Evolutionary conservation across 2,888 invertebrate genomes (phyloP).

Genomic region (Endomychus coccineus): DNA sequence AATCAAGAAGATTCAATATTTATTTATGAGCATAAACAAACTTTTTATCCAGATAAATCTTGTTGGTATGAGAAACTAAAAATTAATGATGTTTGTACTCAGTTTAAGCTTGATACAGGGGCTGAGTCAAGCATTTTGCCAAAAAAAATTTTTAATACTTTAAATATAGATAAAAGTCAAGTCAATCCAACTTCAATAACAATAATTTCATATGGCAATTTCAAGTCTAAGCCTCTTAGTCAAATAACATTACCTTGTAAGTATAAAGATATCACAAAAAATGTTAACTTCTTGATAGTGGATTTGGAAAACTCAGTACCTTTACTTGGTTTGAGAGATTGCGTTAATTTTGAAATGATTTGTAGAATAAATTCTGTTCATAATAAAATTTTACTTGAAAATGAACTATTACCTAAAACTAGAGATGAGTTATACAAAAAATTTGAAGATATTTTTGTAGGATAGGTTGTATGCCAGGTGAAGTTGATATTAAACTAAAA

Average conservation of each 20-base stretch:
- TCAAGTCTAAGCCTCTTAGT: slow-evolving; percentile 9
- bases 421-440: no score
- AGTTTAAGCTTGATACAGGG: slow-evolving; percentile 12
- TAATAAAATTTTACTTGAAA: neutral
- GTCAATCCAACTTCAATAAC: slow-evolving; percentile 3
- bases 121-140: slow-evolving; percentile 13
- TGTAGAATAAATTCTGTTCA: neutral
- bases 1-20: no score
- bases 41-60: no score
- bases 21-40: no score
- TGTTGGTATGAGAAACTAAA: slow-evolving; percentile 4
- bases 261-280: slow-evolving; percentile 1
- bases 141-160: slow-evolving; percentile 3
- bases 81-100: slow-evolving; percentile 4
- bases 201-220: slow-evolving; percentile 13
- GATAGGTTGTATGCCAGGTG: slow-evolving; percentile 1
- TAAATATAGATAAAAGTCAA: slow-evolving; percentile 2
- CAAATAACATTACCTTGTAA: neutral
- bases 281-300: neutral
- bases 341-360: neutral
- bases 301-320: slow-evolving; percentile 3
- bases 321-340: slow-evolving; percentile 1
- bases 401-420: no score
- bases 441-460: neutral
- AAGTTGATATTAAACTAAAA: slow-evolving; percentile 3